Evolutionary conservation across 2,888 invertebrate genomes (phyloP), one percentile per base, ranked within the genome.

Genomic region (Taphrorychus bicolor): DNA sequence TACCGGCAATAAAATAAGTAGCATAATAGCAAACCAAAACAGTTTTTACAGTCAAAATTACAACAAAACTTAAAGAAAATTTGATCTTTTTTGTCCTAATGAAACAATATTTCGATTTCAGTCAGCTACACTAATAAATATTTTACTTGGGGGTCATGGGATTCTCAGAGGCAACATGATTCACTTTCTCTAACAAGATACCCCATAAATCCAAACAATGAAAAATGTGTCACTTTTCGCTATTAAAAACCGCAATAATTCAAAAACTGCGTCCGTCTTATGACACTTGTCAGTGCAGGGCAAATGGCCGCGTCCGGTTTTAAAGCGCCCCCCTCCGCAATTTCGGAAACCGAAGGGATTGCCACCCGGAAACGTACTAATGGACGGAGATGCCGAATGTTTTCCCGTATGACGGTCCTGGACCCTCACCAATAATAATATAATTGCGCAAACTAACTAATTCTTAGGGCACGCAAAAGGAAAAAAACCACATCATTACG

Each of bases 251-350:
- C 78, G 78, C 77, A 78, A 82, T 81, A 81, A 80, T 79, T 82
- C 81, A 81, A 81, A 81, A 79, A 76, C 75, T 73, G 66, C 73
- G 79, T 81, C 81, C 81, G 79, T 75, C 73, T 72, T 73, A 68
- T 79, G 81, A 81, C 80, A 80, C 77, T 79, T 78, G 80, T 80
- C 80, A 74, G 76, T 75, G 74, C 74, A 75, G 73, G 74, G 77
- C 79, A 80, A 81, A 81, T 81, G 79, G 78, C 79, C 75, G 76
- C 75, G 79, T 81, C 81, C 82, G 79, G 78, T 80, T 82, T 81
- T 80, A 82, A 81, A 79, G 58, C 52, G 17, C 19, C 17, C 52
- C 58, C 56, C 52, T 45, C 52, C 32, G 9, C 32, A 32, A 7
- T 7, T 7, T 3, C 32, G 67, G 59, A 54, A 64, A 19, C 41